Evolutionary conservation across 2,797 vertebrate species (phyloP).

Genomic region (Presbytis comata): DNA sequence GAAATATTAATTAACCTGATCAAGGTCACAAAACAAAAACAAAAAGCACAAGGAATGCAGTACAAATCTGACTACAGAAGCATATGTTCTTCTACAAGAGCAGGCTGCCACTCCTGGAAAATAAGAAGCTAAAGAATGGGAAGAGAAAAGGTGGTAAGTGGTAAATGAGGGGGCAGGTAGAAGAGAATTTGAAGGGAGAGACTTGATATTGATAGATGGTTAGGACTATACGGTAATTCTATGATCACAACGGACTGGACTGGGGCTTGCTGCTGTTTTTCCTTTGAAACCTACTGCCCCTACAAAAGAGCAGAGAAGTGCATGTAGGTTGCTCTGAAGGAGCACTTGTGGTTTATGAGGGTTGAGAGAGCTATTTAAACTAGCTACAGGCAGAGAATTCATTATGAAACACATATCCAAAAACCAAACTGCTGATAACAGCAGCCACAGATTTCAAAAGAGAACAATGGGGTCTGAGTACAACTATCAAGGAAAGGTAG

Average conservation of each 20-base stretch:
- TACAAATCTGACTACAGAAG: neutral
- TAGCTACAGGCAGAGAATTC: conserved; percentile 9
- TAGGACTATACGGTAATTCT: neutral
- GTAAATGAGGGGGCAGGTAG: neutral
- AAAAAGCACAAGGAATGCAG: neutral
- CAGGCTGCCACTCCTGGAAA: neutral
- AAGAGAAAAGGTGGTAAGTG: neutral
- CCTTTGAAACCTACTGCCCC: neutral
- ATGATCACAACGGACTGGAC: neutral
- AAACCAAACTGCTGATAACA: neutral
- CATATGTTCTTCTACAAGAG: neutral
- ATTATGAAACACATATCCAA: conserved; percentile 8
- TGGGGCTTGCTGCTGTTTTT: neutral
- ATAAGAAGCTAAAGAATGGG: neutral
- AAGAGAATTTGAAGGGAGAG: conserved; percentile 10
- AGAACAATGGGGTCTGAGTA: neutral
- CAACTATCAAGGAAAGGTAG: neutral
- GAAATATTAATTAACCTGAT: conserved; percentile 36
- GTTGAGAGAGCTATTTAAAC: neutral
- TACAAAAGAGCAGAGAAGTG: neutral
- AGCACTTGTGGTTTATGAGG: neutral
- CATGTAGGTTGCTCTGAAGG: neutral
- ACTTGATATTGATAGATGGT: neutral
- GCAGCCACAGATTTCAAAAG: neutral
- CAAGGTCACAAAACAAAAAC: conserved; percentile 28